Conservation (phyloP, 2,113 vertebrate genomes). For the Taurulus bubalis region DNA sequence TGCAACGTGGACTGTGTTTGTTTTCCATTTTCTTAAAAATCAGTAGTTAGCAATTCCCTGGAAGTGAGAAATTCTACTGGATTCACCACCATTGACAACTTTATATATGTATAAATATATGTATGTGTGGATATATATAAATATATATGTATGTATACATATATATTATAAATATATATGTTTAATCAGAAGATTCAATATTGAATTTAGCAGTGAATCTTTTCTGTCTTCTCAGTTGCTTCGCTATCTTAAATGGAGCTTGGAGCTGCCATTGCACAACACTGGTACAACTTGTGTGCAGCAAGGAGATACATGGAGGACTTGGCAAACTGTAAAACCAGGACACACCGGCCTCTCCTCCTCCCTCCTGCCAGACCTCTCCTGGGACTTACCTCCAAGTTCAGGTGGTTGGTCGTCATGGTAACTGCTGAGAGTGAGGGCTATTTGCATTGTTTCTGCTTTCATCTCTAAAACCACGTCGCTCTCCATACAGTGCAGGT, state of each 20-base stretch:
- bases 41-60: constrained; percentile 26
- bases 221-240: background rate
- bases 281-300: constrained; percentile 40
- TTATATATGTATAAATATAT: background rate
- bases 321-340: constrained; percentile 66
- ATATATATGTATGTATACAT: background rate
- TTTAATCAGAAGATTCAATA: background rate
- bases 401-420: constrained; percentile 83
- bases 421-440: constrained; percentile 75
- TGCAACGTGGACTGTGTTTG: constrained; percentile 32
- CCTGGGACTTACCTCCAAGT: constrained; percentile 80
- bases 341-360: constrained; percentile 68
- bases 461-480: constrained; percentile 74
- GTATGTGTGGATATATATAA: no score
- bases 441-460: constrained; percentile 78
- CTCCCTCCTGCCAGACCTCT: constrained; percentile 68
- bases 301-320: constrained; percentile 53
- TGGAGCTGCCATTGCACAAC: constrained; percentile 19
- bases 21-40: constrained; percentile 10
- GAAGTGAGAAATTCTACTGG: constrained; percentile 42
- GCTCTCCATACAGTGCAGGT: constrained; percentile 66
- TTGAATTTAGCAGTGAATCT: background rate
- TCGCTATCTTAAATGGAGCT: constrained; percentile 10
- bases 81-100: constrained; percentile 35
- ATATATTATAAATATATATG: background rate